A percentile compares a stretch with the other conserved stretches of the same genome.
Evolutionary conservation across 2,113 vertebrate species (phyloP).

Genomic region (Ammodytes marinus): DNA sequence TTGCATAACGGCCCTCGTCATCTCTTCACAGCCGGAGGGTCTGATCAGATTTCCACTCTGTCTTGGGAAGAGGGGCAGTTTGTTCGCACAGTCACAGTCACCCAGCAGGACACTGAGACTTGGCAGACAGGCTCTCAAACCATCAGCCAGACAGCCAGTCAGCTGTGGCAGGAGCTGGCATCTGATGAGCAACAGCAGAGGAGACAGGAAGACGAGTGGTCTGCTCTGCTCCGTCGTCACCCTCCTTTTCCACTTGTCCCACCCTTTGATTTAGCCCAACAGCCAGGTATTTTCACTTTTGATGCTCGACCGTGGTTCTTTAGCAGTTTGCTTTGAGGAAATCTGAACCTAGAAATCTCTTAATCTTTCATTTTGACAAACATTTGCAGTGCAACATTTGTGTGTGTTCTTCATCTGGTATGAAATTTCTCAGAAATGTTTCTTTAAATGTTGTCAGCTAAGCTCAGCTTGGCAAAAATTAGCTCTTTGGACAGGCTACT

Average conservation of each 20-base stretch:
- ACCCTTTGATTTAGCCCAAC: slow-evolving; percentile 50
- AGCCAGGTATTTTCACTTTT: slow-evolving; percentile 65
- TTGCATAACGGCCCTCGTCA: slow-evolving; percentile 55
- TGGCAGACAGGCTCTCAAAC: slow-evolving; percentile 38
- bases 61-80: slow-evolving; percentile 54
- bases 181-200: slow-evolving; percentile 34
- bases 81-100: slow-evolving; percentile 24
- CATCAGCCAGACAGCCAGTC: slow-evolving; percentile 34
- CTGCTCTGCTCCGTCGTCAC: slow-evolving; percentile 37
- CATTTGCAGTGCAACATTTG: slow-evolving; percentile 18
- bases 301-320: neutral
- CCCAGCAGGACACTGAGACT: slow-evolving; percentile 33
- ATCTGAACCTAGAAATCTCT: neutral
- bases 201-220: slow-evolving; percentile 64
- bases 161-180: slow-evolving; percentile 37
- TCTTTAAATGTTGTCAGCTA: slow-evolving; percentile 61
- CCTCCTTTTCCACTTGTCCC: slow-evolving; percentile 58
- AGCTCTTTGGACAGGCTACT: slow-evolving; percentile 59
- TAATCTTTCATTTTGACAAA: neutral
- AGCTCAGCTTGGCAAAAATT: slow-evolving; percentile 37
- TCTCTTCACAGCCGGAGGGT: slow-evolving; percentile 71
- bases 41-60: slow-evolving; percentile 47
- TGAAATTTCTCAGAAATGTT: slow-evolving; percentile 17
- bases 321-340: neutral
- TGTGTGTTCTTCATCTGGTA: slow-evolving; percentile 9